Conservation (phyloP, 2,888 invertebrate genomes). For the Seira sanloemensis region DNA sequence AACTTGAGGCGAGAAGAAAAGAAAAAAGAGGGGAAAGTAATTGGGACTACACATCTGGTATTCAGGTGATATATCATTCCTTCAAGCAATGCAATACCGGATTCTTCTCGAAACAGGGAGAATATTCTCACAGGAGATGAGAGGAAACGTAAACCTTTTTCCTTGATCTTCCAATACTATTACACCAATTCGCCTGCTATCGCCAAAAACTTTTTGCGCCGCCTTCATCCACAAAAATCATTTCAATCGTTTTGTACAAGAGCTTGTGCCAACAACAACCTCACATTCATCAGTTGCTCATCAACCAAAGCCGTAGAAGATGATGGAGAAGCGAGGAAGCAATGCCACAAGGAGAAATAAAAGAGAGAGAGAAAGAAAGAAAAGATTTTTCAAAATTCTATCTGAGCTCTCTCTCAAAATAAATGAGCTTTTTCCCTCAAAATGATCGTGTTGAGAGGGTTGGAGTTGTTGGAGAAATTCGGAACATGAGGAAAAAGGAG, state of each 20-base stretch:
- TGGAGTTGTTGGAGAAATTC: background rate
- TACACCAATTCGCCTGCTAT: background rate
- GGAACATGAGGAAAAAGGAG: background rate
- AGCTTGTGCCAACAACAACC: background rate
- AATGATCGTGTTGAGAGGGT: background rate
- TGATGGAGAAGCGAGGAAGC: background rate
- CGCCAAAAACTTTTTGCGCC: too few relatives aligned
- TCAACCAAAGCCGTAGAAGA: constrained; percentile 6
- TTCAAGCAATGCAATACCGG: constrained; percentile 45
- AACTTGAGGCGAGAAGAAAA: background rate
- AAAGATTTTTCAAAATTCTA: background rate
- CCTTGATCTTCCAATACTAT: background rate
- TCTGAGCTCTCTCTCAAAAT: background rate
- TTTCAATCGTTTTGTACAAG: background rate
- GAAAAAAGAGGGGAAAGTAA: background rate
- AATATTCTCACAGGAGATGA: constrained; percentile 41
- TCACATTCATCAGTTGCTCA: background rate
- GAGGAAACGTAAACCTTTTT: constrained; percentile 8
- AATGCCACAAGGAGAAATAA: constrained; percentile 24
- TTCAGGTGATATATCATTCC: constrained; percentile 60
- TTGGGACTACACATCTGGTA: constrained; percentile 37
- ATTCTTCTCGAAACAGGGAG: constrained; percentile 41
- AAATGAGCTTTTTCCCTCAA: background rate
- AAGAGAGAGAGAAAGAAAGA: background rate
- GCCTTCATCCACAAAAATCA: background rate